Evolutionary conservation across 1,140 invertebrate genomes (phyloP).

Genomic region (Drosophila navojoa): DNA sequence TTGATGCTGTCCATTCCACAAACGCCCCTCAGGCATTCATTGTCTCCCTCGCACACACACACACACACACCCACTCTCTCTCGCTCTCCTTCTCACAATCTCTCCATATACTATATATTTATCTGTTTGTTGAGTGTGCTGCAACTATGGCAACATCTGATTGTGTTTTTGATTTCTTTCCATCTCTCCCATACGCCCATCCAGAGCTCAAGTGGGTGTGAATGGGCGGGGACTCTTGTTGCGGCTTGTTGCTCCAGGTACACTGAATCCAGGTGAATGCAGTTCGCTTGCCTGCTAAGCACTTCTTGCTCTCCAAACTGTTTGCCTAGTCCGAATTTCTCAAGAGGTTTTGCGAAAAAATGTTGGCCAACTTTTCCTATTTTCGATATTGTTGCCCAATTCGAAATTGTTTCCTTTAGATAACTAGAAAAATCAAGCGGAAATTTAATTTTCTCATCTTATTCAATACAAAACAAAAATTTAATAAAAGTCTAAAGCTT

Average conservation of each 20-base stretch:
- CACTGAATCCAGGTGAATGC: constrained; percentile 31
- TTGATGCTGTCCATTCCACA: constrained; percentile 35
- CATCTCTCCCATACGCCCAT: constrained; percentile 11
- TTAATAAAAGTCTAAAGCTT: no score
- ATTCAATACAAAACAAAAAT: no score
- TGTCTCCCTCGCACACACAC: neutral
- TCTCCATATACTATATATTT: neutral
- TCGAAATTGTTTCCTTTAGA: no score
- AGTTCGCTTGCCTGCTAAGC: neutral
- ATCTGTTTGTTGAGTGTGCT: constrained; percentile 55
- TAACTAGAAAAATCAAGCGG: no score
- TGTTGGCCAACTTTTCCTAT: no score
- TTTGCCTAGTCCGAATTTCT: no score
- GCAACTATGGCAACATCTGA: constrained; percentile 50
- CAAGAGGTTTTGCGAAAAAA: no score
- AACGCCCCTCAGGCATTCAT: constrained; percentile 5
- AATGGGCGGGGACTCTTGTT: no score
- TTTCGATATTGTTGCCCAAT: no score
- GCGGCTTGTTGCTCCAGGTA: neutral
- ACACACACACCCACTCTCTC: neutral
- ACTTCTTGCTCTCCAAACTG: neutral
- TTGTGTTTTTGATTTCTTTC: constrained; percentile 37
- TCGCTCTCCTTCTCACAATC: no score
- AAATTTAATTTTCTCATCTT: no score
- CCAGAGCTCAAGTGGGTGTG: neutral